These are phyloP conservation scores for Gnathonemus longibarbis DNA, from an alignment of 2,113 vertebrate species.

Conservation along the genomic window DNA sequence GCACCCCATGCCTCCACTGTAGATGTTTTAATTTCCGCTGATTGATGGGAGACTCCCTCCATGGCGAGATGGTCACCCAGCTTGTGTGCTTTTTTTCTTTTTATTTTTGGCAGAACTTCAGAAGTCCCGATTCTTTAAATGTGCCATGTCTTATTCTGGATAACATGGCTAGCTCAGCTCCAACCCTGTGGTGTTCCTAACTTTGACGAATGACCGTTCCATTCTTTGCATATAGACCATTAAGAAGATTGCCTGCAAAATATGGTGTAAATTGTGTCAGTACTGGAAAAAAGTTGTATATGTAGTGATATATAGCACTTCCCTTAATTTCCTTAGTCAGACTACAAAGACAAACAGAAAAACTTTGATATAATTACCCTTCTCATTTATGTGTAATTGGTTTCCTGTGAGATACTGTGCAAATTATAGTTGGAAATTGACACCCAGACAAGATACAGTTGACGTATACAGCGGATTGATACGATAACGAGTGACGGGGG, in stretches of 20 bases:
- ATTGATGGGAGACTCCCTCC: not conserved
- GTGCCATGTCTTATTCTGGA: not conserved
- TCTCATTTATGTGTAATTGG: not conserved
- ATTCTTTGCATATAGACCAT: not conserved
- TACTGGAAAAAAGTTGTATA: not conserved
- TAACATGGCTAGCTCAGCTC: not conserved
- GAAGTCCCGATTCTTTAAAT: not conserved
- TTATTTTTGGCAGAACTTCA: not conserved
- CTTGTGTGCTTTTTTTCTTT: not conserved
- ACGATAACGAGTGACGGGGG: not conserved
- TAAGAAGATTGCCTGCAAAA: not conserved
- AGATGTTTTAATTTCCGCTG: constrained; percentile 3
- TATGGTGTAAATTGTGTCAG: not conserved
- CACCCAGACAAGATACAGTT: not conserved
- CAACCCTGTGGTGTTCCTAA: not conserved
- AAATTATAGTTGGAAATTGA: not conserved
- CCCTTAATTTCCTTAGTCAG: not conserved
- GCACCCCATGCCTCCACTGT: not conserved
- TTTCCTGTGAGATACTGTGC: not conserved
- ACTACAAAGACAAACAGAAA: not conserved
- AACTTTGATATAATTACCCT: not conserved
- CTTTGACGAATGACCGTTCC: not conserved
- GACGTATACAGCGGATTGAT: not conserved
- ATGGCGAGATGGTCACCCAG: not conserved
- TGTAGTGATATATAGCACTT: not conserved